Evolutionary conservation across 2,113 vertebrate species (phyloP).

Genomic region (Camarhynchus parvulus): DNA sequence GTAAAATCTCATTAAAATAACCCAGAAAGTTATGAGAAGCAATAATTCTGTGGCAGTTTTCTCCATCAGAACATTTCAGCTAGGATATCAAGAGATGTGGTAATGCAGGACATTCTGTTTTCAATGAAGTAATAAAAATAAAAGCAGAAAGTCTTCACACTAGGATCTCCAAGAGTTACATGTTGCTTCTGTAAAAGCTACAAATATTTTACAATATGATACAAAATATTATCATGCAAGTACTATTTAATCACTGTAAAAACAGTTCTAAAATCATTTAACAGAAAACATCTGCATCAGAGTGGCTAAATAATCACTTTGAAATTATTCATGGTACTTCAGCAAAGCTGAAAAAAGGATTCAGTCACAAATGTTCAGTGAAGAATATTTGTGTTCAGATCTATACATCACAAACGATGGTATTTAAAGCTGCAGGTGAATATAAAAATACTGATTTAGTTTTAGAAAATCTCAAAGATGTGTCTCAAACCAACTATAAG

Average conservation of each 20-base stretch:
- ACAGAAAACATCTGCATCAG: not conserved
- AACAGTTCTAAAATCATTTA: not conserved
- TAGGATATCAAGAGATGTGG: not conserved
- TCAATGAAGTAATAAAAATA: not conserved
- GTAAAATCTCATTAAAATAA: not conserved
- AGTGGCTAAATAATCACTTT: not conserved
- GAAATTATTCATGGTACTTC: not conserved
- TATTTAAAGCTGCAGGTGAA: not conserved
- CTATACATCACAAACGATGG: accelerated
- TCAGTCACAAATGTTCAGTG: not conserved
- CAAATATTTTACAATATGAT: not conserved
- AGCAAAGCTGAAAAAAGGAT: not conserved
- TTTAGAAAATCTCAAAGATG: not conserved
- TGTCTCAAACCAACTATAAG: not conserved
- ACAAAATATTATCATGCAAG: not conserved
- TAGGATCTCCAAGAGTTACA: not conserved
- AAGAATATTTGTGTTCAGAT: not conserved
- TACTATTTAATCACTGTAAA: not conserved
- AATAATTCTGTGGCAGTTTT: not conserved
- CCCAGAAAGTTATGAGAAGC: not conserved
- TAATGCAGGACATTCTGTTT: not conserved
- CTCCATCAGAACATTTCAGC: not conserved
- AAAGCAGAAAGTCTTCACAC: not conserved
- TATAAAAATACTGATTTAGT: not conserved
- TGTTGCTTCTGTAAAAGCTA: not conserved